These are phyloP conservation scores for Philonicus albiceps DNA, from an alignment of 2,888 invertebrate species.

Conservation along the genomic window DNA sequence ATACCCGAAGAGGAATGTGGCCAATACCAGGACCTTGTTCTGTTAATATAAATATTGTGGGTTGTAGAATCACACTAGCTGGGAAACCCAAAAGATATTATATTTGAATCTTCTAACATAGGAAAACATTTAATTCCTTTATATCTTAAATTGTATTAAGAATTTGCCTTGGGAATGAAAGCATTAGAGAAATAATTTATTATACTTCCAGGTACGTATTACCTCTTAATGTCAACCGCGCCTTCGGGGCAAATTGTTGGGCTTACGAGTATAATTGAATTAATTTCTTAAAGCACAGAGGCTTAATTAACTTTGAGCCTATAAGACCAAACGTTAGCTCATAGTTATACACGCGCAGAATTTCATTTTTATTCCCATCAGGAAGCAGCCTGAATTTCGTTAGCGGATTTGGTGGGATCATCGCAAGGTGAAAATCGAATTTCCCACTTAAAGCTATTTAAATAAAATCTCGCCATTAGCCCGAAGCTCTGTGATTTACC, in stretches of 20 bases:
- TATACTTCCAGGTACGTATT: not conserved
- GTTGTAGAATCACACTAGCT: not conserved
- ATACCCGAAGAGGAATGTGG: not conserved
- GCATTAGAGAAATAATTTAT: not conserved
- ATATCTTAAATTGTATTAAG: not conserved
- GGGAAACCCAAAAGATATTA: not conserved
- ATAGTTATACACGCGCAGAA: not conserved
- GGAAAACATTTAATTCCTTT: not conserved
- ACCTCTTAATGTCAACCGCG: not conserved
- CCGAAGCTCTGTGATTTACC: not conserved
- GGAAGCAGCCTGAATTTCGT: not conserved
- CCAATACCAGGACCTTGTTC: not conserved
- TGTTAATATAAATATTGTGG: not conserved
- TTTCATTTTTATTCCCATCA: not conserved
- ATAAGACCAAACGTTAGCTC: not conserved
- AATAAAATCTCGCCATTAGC: not conserved
- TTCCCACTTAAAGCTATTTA: not conserved
- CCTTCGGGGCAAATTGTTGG: not conserved
- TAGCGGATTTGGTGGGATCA: not conserved
- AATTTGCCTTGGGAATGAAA: not conserved
- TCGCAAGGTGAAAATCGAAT: not conserved
- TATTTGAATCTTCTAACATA: not conserved
- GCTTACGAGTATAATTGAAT: not conserved
- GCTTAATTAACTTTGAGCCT: not conserved
- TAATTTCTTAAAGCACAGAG: not conserved